Percentiles rank a stretch among this genome's conserved stretches.
These are phyloP conservation scores for Eospalax fontanierii DNA, from an alignment of 2,797 vertebrate species.

Conservation along the genomic window DNA sequence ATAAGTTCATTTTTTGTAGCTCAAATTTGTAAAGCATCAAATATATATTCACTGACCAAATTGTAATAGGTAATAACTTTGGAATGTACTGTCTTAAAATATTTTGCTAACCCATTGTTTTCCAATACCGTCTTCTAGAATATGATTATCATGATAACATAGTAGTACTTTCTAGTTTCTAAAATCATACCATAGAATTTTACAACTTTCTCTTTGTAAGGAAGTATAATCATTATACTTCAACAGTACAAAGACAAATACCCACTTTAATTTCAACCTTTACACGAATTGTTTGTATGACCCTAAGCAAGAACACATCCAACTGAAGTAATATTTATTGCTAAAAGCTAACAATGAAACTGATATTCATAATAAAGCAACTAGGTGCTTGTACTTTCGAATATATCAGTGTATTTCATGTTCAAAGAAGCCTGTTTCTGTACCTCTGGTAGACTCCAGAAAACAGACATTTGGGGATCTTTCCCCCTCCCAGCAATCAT, in stretches of 20 bases:
- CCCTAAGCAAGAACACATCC: constrained; percentile 6
- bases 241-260: neutral
- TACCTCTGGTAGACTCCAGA: constrained; percentile 42
- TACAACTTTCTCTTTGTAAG: constrained; percentile 41
- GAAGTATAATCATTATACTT: neutral
- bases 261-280: constrained; percentile 17
- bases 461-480: constrained; percentile 9
- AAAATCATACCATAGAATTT: constrained; percentile 22
- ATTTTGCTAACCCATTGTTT: neutral
- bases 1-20: constrained; percentile 27
- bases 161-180: neutral
- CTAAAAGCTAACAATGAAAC: neutral
- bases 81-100: neutral
- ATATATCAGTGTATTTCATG: constrained; percentile 22
- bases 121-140: constrained; percentile 21
- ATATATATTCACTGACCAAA: neutral
- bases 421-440: constrained; percentile 46
- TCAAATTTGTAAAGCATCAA: neutral
- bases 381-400: constrained; percentile 34
- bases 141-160: neutral
- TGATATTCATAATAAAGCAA: neutral
- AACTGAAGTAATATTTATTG: constrained; percentile 14
- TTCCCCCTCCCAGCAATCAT: no score
- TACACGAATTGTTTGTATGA: constrained; percentile 6
- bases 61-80: constrained; percentile 19